Conservation (phyloP, 2,888 invertebrate genomes). For the Epirrhoe alternata region DNA sequence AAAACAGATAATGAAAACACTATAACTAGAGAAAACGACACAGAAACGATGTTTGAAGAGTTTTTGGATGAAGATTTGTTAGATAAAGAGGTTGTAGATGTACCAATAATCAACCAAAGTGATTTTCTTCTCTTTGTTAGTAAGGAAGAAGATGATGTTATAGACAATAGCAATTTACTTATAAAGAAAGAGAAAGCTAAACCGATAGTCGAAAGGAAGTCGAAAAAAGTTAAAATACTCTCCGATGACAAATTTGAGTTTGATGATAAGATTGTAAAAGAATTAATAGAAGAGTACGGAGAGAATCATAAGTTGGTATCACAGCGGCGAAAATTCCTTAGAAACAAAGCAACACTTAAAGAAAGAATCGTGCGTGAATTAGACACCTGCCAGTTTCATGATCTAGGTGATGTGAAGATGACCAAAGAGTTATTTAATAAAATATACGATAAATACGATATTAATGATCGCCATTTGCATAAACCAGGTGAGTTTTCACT, state of each 20-base stretch:
- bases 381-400: slow-evolving; percentile 19
- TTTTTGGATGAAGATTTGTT: slow-evolving; percentile 4
- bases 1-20: slow-evolving; percentile 16
- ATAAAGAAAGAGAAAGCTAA: not conserved
- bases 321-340: slow-evolving; percentile 28
- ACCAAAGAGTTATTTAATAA: slow-evolving; percentile 29
- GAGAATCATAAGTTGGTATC: slow-evolving; percentile 19
- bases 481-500: slow-evolving; percentile 32
- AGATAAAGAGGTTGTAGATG: no score
- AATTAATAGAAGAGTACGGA: slow-evolving; percentile 20
- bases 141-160: slow-evolving; percentile 2
- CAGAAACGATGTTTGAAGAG: slow-evolving; percentile 3
- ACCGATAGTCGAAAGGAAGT: not conserved
- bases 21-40: slow-evolving; percentile 18
- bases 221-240: not conserved
- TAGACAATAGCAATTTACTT: not conserved
- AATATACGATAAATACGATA: slow-evolving; percentile 30
- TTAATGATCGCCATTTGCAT: slow-evolving; percentile 29
- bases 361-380: slow-evolving; percentile 27
- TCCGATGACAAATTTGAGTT: slow-evolving; percentile 18
- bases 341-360: slow-evolving; percentile 26
- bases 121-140: no score
- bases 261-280: slow-evolving; percentile 22
- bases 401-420: slow-evolving; percentile 31
- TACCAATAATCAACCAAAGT: no score